Percentiles rank a stretch among this genome's conserved stretches.
phyloP scores from a whole-genome alignment of 1,140 invertebrate genomes.

The Plutomurus gul region DNA sequence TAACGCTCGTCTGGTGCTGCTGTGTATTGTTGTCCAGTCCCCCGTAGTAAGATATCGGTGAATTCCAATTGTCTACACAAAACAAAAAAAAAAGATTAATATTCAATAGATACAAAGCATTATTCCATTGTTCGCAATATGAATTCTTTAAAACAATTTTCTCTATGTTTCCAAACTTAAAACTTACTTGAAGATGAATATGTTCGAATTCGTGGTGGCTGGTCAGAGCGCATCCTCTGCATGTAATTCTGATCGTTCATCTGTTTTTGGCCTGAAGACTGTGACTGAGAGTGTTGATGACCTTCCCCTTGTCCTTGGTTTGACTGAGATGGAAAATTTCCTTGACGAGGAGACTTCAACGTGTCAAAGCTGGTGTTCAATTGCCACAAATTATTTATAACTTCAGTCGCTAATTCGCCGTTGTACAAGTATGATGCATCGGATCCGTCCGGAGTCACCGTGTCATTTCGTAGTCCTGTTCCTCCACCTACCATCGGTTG shows the following conservation, averaged over 20 bases:
- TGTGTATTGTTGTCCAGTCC: not conserved
- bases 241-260: not conserved
- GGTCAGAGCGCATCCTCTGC: slow-evolving; percentile 43
- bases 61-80: not conserved
- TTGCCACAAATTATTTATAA: slow-evolving; percentile 32
- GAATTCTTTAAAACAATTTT: too few relatives aligned
- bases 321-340: not conserved
- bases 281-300: not conserved
- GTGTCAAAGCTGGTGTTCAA: not conserved
- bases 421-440: not conserved
- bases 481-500: not conserved
- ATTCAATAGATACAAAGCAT: too few relatives aligned
- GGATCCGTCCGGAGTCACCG: not conserved
- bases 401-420: not conserved
- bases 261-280: not conserved
- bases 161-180: too few relatives aligned
- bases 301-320: not conserved
- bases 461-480: not conserved
- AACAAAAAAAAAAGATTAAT: not conserved
- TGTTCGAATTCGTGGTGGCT: not conserved
- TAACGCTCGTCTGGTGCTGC: too few relatives aligned
- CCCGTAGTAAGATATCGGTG: not conserved
- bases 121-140: too few relatives aligned
- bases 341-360: not conserved
- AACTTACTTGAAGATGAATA: not conserved